Conservation (phyloP, 2,797 vertebrate genomes). For the Mallotus villosus region DNA sequence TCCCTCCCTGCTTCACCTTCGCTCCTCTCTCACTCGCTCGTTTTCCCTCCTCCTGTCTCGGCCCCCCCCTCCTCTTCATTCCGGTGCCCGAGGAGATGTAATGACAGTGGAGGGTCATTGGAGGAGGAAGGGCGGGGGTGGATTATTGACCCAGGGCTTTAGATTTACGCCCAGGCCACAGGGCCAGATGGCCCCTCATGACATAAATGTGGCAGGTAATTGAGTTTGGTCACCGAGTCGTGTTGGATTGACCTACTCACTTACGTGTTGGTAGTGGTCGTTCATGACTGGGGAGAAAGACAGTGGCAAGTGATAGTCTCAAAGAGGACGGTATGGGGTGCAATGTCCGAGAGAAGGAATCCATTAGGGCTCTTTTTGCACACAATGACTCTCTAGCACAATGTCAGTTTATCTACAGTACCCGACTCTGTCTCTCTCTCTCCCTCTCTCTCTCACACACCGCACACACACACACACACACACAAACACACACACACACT, state of each 20-base stretch:
- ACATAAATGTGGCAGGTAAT: slow-evolving; percentile 80
- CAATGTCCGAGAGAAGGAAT: neutral
- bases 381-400: neutral
- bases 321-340: neutral
- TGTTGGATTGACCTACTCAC: slow-evolving; percentile 65
- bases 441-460: slow-evolving; percentile 34
- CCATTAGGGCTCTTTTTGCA: neutral
- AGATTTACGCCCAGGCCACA: slow-evolving; percentile 76
- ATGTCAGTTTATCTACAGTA: too few species aligned
- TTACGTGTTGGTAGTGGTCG: slow-evolving; percentile 51
- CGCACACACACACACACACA: neutral
- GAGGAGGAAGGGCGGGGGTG: slow-evolving; percentile 60
- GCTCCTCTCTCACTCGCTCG: slow-evolving; percentile 12
- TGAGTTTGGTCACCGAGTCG: slow-evolving; percentile 78
- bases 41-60: neutral
- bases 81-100: too few species aligned
- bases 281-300: slow-evolving; percentile 6
- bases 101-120: slow-evolving; percentile 6
- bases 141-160: slow-evolving; percentile 75
- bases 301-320: neutral
- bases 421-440: neutral
- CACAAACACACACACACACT: slow-evolving; percentile 1
- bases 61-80: too few species aligned
- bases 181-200: slow-evolving; percentile 60
- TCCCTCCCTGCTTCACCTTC: slow-evolving; percentile 21